These are phyloP conservation scores for Latrodectus hesperus DNA, from an alignment of 2,888 invertebrate genomes.

Conservation along the genomic window DNA sequence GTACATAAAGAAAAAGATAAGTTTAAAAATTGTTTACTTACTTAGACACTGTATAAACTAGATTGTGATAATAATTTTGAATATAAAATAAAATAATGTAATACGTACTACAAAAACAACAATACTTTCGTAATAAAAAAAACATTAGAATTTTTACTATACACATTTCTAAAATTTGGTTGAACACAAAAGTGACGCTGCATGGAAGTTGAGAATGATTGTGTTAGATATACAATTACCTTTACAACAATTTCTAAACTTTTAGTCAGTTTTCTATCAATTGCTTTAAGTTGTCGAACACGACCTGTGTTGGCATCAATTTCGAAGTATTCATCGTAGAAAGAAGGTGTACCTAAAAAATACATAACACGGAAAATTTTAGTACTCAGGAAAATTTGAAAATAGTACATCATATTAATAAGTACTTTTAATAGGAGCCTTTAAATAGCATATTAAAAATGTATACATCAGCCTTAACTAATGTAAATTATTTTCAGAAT, in stretches of 20 bases:
- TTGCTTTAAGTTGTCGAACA: conserved; percentile 85
- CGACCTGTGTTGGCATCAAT: conserved; percentile 87
- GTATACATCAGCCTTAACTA: too few relatives aligned
- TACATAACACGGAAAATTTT: not conserved
- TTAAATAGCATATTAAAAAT: too few relatives aligned
- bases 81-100: too few relatives aligned
- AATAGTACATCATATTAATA: too few relatives aligned
- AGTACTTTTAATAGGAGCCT: too few relatives aligned
- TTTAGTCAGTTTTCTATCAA: conserved; percentile 83
- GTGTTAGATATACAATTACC: conserved; percentile 76
- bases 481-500: too few relatives aligned
- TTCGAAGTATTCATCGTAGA: conserved; percentile 86
- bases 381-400: too few relatives aligned
- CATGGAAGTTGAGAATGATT: not conserved
- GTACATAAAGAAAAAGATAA: too few relatives aligned
- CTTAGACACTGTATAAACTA: too few relatives aligned
- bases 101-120: too few relatives aligned
- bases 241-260: conserved; percentile 89
- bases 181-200: not conserved
- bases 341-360: conserved; percentile 80
- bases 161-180: not conserved
- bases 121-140: not conserved
- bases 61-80: too few relatives aligned
- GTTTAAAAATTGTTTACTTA: too few relatives aligned
- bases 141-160: not conserved